Conservation (phyloP, 2,888 invertebrate genomes). For the Tanypteryx hageni region DNA sequence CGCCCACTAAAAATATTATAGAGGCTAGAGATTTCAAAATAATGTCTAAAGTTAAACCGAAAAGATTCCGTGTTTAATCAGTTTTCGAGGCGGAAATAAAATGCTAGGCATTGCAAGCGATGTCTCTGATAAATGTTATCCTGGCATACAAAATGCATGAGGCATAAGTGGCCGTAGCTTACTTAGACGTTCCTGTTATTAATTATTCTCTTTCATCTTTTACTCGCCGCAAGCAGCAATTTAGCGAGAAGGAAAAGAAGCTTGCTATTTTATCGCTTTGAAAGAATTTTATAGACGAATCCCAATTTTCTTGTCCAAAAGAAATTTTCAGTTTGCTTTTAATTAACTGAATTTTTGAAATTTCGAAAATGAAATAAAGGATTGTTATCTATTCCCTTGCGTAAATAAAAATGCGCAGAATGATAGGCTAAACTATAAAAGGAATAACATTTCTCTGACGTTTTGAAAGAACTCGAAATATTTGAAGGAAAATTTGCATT, state of each 20-base stretch:
- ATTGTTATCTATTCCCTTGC: neutral
- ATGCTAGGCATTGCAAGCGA: neutral
- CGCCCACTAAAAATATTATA: too few species aligned
- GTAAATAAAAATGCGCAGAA: too few species aligned
- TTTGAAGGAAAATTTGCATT: too few species aligned
- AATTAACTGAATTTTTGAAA: neutral
- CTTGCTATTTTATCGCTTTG: neutral
- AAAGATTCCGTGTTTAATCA: neutral
- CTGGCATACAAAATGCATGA: neutral
- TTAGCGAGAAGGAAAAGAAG: neutral
- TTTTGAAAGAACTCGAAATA: too few species aligned
- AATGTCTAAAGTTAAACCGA: too few species aligned
- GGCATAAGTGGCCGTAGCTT: constrained; percentile 8
- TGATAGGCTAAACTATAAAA: too few species aligned
- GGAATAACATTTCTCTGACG: too few species aligned
- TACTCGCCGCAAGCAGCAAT: neutral
- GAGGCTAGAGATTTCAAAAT: too few species aligned
- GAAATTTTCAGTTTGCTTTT: neutral
- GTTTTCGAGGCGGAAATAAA: neutral
- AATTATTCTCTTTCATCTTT: constrained; percentile 22
- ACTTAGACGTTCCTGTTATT: constrained; percentile 10
- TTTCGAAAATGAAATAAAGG: neutral
- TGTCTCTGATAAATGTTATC: constrained; percentile 3
- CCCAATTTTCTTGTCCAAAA: neutral
- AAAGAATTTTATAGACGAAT: neutral